Evolutionary conservation across 2,888 invertebrate species (phyloP).

Genomic region (Timema cristinae): DNA sequence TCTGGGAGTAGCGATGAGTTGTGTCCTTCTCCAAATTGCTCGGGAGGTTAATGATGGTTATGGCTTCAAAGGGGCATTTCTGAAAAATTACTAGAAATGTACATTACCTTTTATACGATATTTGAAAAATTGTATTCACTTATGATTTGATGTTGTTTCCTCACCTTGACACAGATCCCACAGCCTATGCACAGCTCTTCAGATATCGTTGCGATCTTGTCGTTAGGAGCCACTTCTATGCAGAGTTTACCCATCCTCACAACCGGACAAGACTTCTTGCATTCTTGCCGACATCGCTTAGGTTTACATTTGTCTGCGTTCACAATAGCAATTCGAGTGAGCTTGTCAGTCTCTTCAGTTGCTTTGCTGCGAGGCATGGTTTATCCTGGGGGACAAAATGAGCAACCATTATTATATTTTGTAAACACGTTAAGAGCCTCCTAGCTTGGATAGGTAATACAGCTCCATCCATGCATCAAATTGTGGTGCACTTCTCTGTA

Average conservation of each 20-base stretch:
- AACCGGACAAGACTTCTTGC: conserved; percentile 98
- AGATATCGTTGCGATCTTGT: conserved; percentile 94
- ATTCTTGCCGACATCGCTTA: conserved; percentile 97
- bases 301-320: conserved; percentile 98
- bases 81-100: conserved; percentile 45
- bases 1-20: conserved; percentile 97
- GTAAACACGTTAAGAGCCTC: too few species aligned
- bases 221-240: conserved; percentile 93
- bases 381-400: too few species aligned
- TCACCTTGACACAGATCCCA: conserved; percentile 98
- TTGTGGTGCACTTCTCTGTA: too few species aligned
- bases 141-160: conserved; percentile 17
- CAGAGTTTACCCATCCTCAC: conserved; percentile 99
- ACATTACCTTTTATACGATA: too few species aligned
- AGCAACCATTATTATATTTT: too few species aligned
- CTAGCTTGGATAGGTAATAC: too few species aligned
- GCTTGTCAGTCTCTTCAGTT: conserved; percentile 82
- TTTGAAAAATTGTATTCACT: too few species aligned
- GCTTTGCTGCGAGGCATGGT: conserved; percentile 66
- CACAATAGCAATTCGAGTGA: conserved; percentile 97
- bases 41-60: conserved; percentile 97
- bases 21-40: conserved; percentile 98
- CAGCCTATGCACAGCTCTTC: conserved; percentile 99
- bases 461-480: too few species aligned
- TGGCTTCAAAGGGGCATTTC: conserved; percentile 99